Evolutionary conservation across 2,113 vertebrate genomes (phyloP), one percentile per base, ranked within the genome.

Genomic region (Mastomys coucha): DNA sequence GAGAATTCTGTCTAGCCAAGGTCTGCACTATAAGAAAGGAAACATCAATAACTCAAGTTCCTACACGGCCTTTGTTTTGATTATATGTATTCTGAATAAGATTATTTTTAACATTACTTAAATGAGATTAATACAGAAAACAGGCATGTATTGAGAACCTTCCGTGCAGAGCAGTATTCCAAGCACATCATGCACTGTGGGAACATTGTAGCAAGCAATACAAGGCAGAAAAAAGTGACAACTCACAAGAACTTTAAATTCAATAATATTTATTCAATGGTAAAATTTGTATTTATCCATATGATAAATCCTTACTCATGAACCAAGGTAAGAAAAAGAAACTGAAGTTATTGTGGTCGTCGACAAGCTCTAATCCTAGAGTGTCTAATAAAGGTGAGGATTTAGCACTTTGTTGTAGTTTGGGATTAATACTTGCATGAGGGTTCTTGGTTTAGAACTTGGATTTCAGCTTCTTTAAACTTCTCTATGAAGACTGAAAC

Each of bases 341-440:
- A 39, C 4, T 53, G 5, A 28, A 13, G 28, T 17, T 20, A 31
- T 17, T n/a, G 2, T 10, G 0, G n/a, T n/a, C n/a, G n/a, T n/a
- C n/a, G n/a, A n/a, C n/a, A n/a, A n/a, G n/a, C n/a, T n/a, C 5
- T 3, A 49, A 19, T n/a, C 17, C 7, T 33, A 20, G n/a, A 14
- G 53, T 17, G 1, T 1, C 16, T 31, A 17, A 6, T n/a, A 49
- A 80, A 16, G 1, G 0, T 49, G n/a, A 93, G 6, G 14, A 12
- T 58, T 75, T 24, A 9, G 22, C 17, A 17, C 20, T 56, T 87
- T 49, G 10, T 28, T 91, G 7, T 26, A 84, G 24, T 84, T 85
- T 26, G 7, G 6, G 22, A 39, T 13, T 75, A 13, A 13, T 73
- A 3, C 13, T 49, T 17, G 16, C 14, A 80, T 53, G 53, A 51